Percentiles rank a stretch among this genome's conserved stretches.
Evolutionary conservation across 2,797 vertebrate species (phyloP).

Genomic region (Heterohyrax brucei): DNA sequence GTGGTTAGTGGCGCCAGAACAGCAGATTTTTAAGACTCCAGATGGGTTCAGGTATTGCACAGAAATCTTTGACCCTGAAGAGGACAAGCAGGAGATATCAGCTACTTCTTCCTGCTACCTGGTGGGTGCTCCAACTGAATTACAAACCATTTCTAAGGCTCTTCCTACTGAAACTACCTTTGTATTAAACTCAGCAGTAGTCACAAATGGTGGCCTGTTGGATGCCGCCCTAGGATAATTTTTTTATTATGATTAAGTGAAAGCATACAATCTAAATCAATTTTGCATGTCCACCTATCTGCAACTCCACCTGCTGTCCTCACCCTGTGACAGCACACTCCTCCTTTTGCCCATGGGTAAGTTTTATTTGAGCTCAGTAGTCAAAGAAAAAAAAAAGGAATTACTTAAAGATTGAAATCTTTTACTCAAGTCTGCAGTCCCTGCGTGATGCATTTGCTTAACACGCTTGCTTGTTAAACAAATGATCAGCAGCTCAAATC

Average conservation of each 20-base stretch:
- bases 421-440: not conserved
- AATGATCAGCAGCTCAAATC: not conserved
- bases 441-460: not conserved
- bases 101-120: not conserved
- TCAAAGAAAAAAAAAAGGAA: slow-evolving; percentile 16
- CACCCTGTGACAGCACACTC: no score
- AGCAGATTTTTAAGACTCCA: not conserved
- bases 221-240: not conserved
- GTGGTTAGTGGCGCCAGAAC: not conserved
- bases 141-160: slow-evolving; percentile 11
- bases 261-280: no score
- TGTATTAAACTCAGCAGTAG: not conserved
- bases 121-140: not conserved
- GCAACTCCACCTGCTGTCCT: no score
- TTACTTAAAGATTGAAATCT: slow-evolving; percentile 44
- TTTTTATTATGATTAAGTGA: not conserved
- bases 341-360: no score
- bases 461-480: not conserved
- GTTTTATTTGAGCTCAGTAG: not conserved
- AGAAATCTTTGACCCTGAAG: not conserved
- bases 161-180: not conserved
- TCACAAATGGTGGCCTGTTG: not conserved
- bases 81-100: not conserved
- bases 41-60: not conserved
- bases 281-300: no score